Evolutionary conservation across 2,797 vertebrate species (phyloP).

Genomic region (Pempheris klunzingeri): DNA sequence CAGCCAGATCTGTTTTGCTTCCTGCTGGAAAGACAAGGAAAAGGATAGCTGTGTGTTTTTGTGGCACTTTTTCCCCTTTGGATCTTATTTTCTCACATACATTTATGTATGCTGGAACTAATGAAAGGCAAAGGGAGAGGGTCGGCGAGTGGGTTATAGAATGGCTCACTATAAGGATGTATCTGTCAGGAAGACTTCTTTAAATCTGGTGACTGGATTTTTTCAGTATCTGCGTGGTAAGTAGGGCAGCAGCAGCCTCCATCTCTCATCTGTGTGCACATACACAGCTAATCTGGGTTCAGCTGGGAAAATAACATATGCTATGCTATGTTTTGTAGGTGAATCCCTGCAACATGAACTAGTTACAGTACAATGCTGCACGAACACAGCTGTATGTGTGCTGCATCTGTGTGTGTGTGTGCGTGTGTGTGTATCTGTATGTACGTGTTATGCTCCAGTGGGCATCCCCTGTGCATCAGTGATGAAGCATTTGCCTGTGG

Average conservation of each 20-base stretch:
- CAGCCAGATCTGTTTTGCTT: slow-evolving; percentile 82
- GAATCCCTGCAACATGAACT: slow-evolving; percentile 66
- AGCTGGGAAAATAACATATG: slow-evolving; percentile 55
- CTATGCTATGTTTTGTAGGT: slow-evolving; percentile 54
- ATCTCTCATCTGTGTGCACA: slow-evolving; percentile 53
- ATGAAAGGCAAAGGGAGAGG: slow-evolving; percentile 73
- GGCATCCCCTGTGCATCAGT: slow-evolving; percentile 78
- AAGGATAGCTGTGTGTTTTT: slow-evolving; percentile 61
- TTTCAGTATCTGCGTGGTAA: slow-evolving; percentile 91
- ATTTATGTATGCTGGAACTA: slow-evolving; percentile 65
- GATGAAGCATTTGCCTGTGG: slow-evolving; percentile 82
- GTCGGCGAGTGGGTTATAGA: slow-evolving; percentile 70
- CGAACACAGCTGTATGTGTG: slow-evolving; percentile 59
- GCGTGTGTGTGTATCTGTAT: slow-evolving; percentile 34
- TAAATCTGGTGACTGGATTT: slow-evolving; percentile 89
- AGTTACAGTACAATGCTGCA: slow-evolving; percentile 54
- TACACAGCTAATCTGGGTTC: slow-evolving; percentile 41
- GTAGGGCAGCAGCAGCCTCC: slow-evolving; percentile 74
- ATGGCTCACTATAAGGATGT: slow-evolving; percentile 88
- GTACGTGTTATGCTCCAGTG: slow-evolving; percentile 74
- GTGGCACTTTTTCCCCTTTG: slow-evolving; percentile 72
- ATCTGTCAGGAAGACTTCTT: slow-evolving; percentile 84
- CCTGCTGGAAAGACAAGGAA: slow-evolving; percentile 72
- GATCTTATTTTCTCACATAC: slow-evolving; percentile 67
- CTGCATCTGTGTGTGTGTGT: slow-evolving; percentile 28